Conservation (phyloP, 2,113 vertebrate species). For the Gymnarchus niloticus region DNA sequence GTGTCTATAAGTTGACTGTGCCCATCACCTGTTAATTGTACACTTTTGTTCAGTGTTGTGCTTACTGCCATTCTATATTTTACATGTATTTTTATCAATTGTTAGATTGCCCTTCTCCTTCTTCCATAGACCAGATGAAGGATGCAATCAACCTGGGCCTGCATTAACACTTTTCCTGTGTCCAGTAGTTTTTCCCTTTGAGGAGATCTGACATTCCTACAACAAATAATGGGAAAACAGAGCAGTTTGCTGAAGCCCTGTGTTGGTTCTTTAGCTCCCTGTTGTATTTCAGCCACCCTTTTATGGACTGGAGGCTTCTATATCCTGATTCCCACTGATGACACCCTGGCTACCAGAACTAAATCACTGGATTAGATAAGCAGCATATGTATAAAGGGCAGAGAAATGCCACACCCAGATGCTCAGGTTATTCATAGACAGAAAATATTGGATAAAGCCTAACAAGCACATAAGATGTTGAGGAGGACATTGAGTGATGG, state of each 20-base stretch:
- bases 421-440: background rate
- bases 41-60: background rate
- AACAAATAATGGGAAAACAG: background rate
- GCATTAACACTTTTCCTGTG: background rate
- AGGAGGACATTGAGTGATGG: background rate
- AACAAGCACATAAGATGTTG: background rate
- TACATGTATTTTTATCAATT: background rate
- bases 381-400: background rate
- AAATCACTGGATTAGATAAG: background rate
- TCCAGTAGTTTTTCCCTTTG: background rate
- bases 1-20: too few species aligned
- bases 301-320: background rate
- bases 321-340: background rate
- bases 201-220: background rate
- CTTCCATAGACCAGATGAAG: background rate
- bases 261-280: background rate
- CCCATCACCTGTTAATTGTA: background rate
- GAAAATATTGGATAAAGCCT: background rate
- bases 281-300: background rate
- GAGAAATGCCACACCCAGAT: background rate
- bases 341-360: background rate
- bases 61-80: background rate
- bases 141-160: background rate
- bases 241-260: background rate
- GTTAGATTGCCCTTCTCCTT: background rate